Conservation (phyloP, 2,797 vertebrate species). For the Morelia viridis region DNA sequence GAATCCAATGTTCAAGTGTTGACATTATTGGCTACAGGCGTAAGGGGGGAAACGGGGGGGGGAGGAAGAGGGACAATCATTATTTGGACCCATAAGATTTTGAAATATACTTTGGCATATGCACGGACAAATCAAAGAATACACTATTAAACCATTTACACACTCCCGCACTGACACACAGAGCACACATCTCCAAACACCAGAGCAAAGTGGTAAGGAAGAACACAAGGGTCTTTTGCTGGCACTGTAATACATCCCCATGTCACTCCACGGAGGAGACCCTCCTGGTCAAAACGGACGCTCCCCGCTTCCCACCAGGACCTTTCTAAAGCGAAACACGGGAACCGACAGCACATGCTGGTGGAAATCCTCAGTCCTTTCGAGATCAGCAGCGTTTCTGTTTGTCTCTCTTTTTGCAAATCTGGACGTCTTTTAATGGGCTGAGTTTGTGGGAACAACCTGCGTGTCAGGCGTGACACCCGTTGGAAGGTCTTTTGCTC, state of each 20-base stretch:
- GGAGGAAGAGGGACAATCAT: constrained; percentile 50
- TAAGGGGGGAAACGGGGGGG: not conserved
- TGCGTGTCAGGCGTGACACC: constrained; percentile 70
- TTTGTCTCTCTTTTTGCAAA: constrained; percentile 59
- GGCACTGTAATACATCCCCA: not conserved
- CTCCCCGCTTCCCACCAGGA: not conserved
- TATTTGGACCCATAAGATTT: constrained; percentile 61
- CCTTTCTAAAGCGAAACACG: constrained; percentile 57
- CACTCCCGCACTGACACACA: constrained; percentile 68
- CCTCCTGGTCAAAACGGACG: constrained; percentile 15
- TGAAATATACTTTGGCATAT: constrained; percentile 69
- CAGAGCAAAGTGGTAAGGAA: constrained; percentile 64
- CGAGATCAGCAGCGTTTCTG: constrained; percentile 57
- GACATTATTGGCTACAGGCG: constrained; percentile 47
- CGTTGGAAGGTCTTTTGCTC: constrained; percentile 75
- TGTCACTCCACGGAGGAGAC: not conserved
- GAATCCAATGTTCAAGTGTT: constrained; percentile 34
- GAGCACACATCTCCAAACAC: constrained; percentile 61
- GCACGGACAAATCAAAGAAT: constrained; percentile 47
- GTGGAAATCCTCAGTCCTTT: constrained; percentile 54
- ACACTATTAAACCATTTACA: constrained; percentile 61
- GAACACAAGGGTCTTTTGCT: constrained; percentile 39
- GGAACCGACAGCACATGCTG: constrained; percentile 54
- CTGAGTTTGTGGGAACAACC: constrained; percentile 39
- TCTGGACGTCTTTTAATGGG: constrained; percentile 55